Percentiles rank a stretch among this genome's conserved stretches.
phyloP scores from a whole-genome alignment of 2,797 vertebrate genomes.

The Girardinus metallicus region DNA sequence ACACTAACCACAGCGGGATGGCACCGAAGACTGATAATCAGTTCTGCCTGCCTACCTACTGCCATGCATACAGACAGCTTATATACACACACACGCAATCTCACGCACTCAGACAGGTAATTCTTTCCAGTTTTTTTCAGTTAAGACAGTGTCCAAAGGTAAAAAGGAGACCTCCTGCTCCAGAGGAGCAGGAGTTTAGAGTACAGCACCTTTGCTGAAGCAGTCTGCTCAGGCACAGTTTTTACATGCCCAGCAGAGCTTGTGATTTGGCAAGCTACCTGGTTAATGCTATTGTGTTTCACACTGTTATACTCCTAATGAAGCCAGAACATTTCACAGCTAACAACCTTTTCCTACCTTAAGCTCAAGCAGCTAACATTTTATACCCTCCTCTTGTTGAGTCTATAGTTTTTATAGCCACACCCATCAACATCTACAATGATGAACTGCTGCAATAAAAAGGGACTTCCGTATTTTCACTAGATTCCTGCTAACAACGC shows the following conservation, averaged over 20 bases:
- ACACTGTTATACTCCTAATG: background rate
- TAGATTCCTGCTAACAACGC: conserved; percentile 45
- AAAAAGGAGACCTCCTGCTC: conserved; percentile 29
- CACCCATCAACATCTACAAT: conserved; percentile 19
- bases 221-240: background rate
- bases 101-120: background rate
- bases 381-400: conserved; percentile 15
- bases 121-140: conserved; percentile 32
- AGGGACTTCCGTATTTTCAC: conserved; percentile 33
- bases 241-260: background rate
- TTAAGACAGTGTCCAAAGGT: conserved; percentile 45
- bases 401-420: conserved; percentile 43
- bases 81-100: conserved; percentile 3
- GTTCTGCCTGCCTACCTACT: conserved; percentile 32
- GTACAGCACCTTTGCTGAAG: conserved; percentile 40
- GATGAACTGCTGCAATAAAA: conserved; percentile 19
- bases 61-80: conserved; percentile 10
- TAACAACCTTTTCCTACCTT: conserved; percentile 12
- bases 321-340: conserved; percentile 8
- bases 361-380: conserved; percentile 17
- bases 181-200: conserved; percentile 32
- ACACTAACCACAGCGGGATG: conserved; percentile 52
- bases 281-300: conserved; percentile 13
- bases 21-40: conserved; percentile 49
- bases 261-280: background rate